Percentiles rank a stretch among this genome's conserved stretches.
Conservation (phyloP, 2,113 vertebrate genomes). For the Hyla sarda region DNA sequence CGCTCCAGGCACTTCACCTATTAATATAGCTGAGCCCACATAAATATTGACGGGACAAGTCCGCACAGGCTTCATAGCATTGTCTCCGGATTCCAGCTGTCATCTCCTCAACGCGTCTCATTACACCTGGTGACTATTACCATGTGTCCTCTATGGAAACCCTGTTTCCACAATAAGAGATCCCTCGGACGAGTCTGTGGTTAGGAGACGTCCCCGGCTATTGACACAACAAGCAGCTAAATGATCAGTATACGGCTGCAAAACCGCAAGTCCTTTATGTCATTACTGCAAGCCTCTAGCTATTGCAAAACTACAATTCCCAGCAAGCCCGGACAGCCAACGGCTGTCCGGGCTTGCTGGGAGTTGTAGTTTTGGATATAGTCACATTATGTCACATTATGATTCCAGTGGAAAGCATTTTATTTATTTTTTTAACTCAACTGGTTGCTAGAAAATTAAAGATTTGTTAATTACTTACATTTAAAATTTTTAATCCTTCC, state of each 20-base stretch:
- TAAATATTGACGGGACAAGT: slow-evolving; percentile 51
- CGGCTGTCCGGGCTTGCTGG: no score
- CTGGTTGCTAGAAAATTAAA: no score
- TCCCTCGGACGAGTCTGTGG: not conserved
- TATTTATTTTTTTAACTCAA: no score
- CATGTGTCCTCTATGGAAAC: not conserved
- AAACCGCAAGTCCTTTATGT: no score
- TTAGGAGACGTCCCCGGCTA: not conserved
- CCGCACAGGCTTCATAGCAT: slow-evolving; percentile 31
- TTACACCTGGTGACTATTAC: slow-evolving; percentile 13
- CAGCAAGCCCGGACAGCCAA: no score
- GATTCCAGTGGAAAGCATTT: no score
- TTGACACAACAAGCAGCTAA: not conserved
- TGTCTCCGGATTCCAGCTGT: slow-evolving; percentile 53
- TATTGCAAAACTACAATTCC: no score
- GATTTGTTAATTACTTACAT: no score
- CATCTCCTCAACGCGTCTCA: not conserved
- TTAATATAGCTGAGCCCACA: slow-evolving; percentile 1
- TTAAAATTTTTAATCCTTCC: no score
- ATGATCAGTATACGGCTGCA: not conserved
- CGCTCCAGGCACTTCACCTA: slow-evolving; percentile 6
- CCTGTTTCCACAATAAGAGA: slow-evolving; percentile 15
- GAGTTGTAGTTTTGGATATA: no score
- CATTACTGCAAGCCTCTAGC: no score
- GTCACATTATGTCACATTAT: no score